phyloP scores from a whole-genome alignment of 2,113 vertebrate genomes.

The Zosterops lateralis region DNA sequence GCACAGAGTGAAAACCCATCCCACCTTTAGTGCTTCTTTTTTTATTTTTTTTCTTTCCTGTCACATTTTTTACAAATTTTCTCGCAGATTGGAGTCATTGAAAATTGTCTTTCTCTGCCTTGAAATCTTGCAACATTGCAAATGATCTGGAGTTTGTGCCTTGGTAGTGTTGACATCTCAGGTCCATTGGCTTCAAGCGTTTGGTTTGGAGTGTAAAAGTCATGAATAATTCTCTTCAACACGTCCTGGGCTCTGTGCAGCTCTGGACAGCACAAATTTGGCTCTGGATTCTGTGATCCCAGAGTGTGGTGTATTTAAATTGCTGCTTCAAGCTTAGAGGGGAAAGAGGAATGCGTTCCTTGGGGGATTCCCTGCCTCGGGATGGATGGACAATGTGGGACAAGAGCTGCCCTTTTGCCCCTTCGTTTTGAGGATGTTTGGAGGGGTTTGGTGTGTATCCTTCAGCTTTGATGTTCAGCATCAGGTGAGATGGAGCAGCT shows the following conservation, averaged over 20 bases:
- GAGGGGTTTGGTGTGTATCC: background rate
- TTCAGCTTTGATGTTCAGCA: background rate
- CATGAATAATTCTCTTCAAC: background rate
- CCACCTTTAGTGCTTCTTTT: background rate
- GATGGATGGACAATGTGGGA: fast-evolving
- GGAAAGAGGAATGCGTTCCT: background rate
- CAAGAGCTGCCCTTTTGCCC: background rate
- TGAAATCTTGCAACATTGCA: fast-evolving
- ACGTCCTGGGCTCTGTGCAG: fast-evolving
- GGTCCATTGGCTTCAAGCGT: background rate
- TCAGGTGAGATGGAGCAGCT: background rate
- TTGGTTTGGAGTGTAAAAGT: background rate
- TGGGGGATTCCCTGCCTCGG: background rate
- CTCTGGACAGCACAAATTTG: background rate
- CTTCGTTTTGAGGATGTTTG: background rate
- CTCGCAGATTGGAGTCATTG: background rate
- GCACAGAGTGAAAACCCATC: background rate
- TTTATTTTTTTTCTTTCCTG: background rate
- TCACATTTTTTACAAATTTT: background rate
- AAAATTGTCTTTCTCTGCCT: background rate
- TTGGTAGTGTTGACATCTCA: background rate
- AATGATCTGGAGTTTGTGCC: background rate
- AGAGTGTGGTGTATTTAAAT: background rate
- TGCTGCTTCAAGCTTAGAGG: background rate
- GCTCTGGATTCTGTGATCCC: background rate